A percentile compares a stretch with the other conserved stretches of the same genome.
phyloP scores from a whole-genome alignment of 2,797 vertebrate genomes.

The Rhodeus uyekii region DNA sequence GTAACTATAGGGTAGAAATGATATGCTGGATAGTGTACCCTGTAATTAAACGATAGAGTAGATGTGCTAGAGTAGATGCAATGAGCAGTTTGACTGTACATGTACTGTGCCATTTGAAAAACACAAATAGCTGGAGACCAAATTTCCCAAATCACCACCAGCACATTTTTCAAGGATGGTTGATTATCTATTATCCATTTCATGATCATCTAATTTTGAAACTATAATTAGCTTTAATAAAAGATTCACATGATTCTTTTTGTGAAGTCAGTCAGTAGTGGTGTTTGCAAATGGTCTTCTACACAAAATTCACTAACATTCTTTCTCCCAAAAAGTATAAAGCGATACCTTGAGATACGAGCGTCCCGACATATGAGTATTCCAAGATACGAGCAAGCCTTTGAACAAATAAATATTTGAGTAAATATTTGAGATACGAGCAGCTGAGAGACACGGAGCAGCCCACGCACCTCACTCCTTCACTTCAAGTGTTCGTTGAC shows the following conservation, averaged over 20 bases:
- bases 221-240: slow-evolving; percentile 5
- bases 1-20: background rate
- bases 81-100: background rate
- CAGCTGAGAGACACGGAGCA: no score
- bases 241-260: background rate
- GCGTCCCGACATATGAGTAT: no score
- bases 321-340: background rate
- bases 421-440: no score
- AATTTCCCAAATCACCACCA: background rate
- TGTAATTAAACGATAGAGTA: background rate
- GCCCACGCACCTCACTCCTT: no score
- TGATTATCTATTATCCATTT: slow-evolving; percentile 17
- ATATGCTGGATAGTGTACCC: background rate
- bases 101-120: background rate
- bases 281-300: background rate
- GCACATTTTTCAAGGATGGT: background rate
- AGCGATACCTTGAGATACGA: no score
- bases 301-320: background rate
- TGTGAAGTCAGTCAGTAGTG: background rate
- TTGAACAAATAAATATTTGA: no score
- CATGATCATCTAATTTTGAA: slow-evolving; percentile 4
- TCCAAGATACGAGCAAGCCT: no score
- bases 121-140: background rate
- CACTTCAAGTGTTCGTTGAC: no score
- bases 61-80: background rate